Percentiles rank a stretch among this genome's conserved stretches.
phyloP scores from a whole-genome alignment of 2,797 vertebrate genomes.

The Kryptolebias ocellatus region DNA sequence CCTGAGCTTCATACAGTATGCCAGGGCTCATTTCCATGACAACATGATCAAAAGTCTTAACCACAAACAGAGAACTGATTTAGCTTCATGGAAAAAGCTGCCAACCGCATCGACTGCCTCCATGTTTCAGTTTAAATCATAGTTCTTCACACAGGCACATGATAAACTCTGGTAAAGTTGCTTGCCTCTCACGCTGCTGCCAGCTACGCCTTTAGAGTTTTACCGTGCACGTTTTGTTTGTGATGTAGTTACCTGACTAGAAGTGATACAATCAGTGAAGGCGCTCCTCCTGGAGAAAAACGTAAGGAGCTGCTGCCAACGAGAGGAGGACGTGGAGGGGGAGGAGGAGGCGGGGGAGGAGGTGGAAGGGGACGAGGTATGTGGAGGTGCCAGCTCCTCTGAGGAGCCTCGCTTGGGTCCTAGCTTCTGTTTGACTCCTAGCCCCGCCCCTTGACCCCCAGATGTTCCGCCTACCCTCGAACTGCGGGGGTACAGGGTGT shows the following conservation, averaged over 20 bases:
- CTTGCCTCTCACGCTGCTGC: slow-evolving; percentile 52
- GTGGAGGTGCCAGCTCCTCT: slow-evolving; percentile 85
- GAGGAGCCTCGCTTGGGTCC: slow-evolving; percentile 91
- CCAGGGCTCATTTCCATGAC: slow-evolving; percentile 72
- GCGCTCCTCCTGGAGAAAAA: slow-evolving; percentile 95
- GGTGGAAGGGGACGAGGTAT: slow-evolving; percentile 74
- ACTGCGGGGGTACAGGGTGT: slow-evolving; percentile 92
- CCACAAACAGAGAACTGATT: slow-evolving; percentile 48
- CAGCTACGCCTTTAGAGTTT: slow-evolving; percentile 41
- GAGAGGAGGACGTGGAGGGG: slow-evolving; percentile 85
- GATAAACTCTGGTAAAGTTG: slow-evolving; percentile 55
- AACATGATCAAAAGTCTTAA: slow-evolving; percentile 68
- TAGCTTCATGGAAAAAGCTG: slow-evolving; percentile 33
- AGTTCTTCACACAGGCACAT: slow-evolving; percentile 38
- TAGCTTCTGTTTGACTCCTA: slow-evolving; percentile 89
- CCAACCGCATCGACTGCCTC: slow-evolving; percentile 22
- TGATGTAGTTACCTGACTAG: slow-evolving; percentile 88
- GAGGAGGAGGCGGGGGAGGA: slow-evolving; percentile 83
- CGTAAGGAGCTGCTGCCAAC: slow-evolving; percentile 94
- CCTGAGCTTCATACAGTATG: slow-evolving; percentile 40
- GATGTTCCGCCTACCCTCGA: slow-evolving; percentile 80
- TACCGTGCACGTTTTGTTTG: slow-evolving; percentile 9
- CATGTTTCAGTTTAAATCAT: slow-evolving; percentile 43
- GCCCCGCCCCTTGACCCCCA: slow-evolving; percentile 75
- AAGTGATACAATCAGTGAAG: slow-evolving; percentile 96